These are phyloP conservation scores for Gryllus longicercus DNA, from an alignment of 2,888 invertebrate species.

Conservation along the genomic window DNA sequence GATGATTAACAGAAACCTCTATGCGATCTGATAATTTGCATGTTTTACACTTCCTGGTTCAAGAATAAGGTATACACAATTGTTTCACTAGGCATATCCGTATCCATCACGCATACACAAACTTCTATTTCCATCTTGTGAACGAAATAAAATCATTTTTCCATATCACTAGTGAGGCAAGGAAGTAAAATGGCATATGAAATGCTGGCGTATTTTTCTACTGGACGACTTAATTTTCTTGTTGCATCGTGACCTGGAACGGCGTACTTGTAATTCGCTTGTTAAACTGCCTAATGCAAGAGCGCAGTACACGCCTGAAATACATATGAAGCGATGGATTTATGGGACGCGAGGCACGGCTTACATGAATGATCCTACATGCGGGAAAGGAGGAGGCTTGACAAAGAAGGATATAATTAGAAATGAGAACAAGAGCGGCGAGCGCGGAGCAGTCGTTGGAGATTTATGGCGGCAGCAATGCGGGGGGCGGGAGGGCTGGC, in stretches of 20 bases:
- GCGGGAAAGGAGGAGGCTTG: neutral
- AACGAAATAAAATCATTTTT: too few relatives aligned
- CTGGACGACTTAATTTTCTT: neutral
- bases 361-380: constrained; percentile 9
- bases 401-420: constrained; percentile 11
- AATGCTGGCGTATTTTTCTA: too few relatives aligned
- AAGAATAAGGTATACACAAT: too few relatives aligned
- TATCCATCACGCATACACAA: too few relatives aligned
- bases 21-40: too few relatives aligned
- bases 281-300: neutral
- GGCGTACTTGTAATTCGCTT: neutral
- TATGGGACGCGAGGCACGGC: neutral
- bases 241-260: neutral
- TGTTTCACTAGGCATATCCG: too few relatives aligned
- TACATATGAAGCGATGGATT: neutral
- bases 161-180: too few relatives aligned
- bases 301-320: neutral
- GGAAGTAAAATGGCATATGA: too few relatives aligned
- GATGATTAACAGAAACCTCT: too few relatives aligned
- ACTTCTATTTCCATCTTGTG: too few relatives aligned
- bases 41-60: too few relatives aligned
- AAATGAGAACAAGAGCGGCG: neutral
- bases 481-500: neutral
- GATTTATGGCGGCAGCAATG: neutral
- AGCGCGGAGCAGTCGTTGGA: neutral